Evolutionary conservation across 2,888 invertebrate genomes (phyloP).

Genomic region (Hyles lineata): DNA sequence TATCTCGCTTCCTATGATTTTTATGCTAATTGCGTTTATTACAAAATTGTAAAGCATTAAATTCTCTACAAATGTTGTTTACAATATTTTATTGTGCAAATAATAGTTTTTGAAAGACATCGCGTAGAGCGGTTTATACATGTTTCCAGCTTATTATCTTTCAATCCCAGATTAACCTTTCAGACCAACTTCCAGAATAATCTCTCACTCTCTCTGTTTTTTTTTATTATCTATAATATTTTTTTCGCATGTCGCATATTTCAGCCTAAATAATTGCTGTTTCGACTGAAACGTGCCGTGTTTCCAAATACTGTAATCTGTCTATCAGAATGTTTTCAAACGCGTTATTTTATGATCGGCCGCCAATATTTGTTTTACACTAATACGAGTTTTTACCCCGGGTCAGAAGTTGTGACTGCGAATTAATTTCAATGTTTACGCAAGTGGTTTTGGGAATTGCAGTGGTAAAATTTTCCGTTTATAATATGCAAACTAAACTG

Average conservation of each 20-base stretch:
- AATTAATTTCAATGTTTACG: not conserved
- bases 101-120: too few species aligned
- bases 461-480: not conserved
- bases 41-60: too few species aligned
- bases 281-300: not conserved
- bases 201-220: too few species aligned
- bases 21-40: too few species aligned
- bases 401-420: not conserved
- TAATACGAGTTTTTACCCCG: not conserved
- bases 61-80: too few species aligned
- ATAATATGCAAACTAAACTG: not conserved
- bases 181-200: too few species aligned
- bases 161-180: too few species aligned
- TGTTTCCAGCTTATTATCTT: too few species aligned
- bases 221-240: too few species aligned
- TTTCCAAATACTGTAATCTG: not conserved
- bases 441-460: not conserved
- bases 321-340: not conserved
- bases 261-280: not conserved
- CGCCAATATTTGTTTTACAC: slow-evolving; percentile 3
- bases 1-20: too few species aligned
- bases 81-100: too few species aligned
- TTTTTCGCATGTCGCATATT: not conserved
- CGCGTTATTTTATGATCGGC: not conserved
- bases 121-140: too few species aligned